Evolutionary conservation across 2,113 vertebrate genomes (phyloP), one percentile per base, ranked within the genome.

Genomic region (Myotis yumanensis): DNA sequence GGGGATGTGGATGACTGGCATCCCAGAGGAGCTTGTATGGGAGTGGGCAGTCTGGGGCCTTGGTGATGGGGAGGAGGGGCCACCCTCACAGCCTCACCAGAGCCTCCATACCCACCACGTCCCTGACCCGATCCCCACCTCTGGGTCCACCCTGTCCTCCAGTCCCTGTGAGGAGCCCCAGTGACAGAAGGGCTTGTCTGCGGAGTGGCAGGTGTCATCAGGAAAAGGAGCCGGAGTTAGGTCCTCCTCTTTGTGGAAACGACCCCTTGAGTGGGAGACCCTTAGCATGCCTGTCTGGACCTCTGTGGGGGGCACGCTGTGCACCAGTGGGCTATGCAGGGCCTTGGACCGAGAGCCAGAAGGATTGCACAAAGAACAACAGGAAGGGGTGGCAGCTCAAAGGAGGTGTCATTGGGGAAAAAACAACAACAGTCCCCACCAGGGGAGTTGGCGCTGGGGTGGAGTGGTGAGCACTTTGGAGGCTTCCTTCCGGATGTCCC

Each of bases 381-480:
- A 62, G 6, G 28, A 16, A 16, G 32, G 64, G 15, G 64, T 16
- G 40, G 30, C 64, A 7, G 80, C 46, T 32, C 48, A 9, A 37
- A 14, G 6, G 11, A 22, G 14, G 16, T 4, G 4, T 68, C 48
- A 11, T 20, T 25, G 3, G 37, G 37, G 37, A 37, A 68, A 68
- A 48, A 3, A 37, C 4, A 37, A 37, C 37, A 37, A 14, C 14
- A 14, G 17, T 2, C 71, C 46, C 14, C 17, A 0, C 43, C 25
- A 15, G 66, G 40, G 84, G 6, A 4, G 25, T 14, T 0, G 7
- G 23, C 46, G 3, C 2, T 1, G 30, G 16, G 25, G 18, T 1
- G 5, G 20, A 22, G 17, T 17, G 1, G 43, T 4, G 37, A 57
- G 32, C 20, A 8, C 1, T 35, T 46, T 22, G 0, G 3, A 59